Percentiles rank a stretch among this genome's conserved stretches.
These are phyloP conservation scores for Brachypalpus laphriformis DNA, from an alignment of 2,888 invertebrate genomes.

Conservation along the genomic window DNA sequence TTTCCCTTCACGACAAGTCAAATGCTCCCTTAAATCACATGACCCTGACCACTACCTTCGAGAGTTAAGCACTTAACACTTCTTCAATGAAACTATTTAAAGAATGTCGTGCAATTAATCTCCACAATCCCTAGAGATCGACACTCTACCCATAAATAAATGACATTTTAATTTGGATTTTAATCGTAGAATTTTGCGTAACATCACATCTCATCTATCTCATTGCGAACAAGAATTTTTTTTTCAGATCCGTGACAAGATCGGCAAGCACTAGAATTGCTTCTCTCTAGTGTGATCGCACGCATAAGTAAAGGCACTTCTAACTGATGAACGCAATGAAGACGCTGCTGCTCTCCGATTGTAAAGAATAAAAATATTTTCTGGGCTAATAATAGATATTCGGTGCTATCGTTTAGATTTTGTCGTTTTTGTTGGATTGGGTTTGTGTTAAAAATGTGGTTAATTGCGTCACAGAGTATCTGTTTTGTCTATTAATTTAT, in stretches of 20 bases:
- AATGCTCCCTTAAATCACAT: neutral
- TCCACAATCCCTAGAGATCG: conserved; percentile 14
- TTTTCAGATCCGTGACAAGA: conserved; percentile 2
- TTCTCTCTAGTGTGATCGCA: conserved; percentile 19
- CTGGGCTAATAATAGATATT: conserved; percentile 25
- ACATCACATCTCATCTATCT: neutral
- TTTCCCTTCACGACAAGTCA: neutral
- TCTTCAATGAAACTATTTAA: conserved; percentile 29
- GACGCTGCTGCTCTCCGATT: neutral
- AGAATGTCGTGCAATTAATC: conserved; percentile 49
- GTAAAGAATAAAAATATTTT: neutral
- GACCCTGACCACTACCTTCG: neutral
- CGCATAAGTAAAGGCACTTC: conserved; percentile 25
- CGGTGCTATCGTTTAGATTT: conserved; percentile 21
- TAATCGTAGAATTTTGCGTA: neutral
- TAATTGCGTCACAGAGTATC: conserved; percentile 41
- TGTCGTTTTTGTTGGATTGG: neutral
- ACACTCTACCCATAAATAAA: conserved; percentile 3
- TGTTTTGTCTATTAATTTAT: conserved; percentile 44
- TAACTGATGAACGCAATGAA: conserved; percentile 18
- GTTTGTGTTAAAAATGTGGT: conserved; percentile 19
- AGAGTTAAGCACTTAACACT: neutral
- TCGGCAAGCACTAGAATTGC: neutral
- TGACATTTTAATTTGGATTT: conserved; percentile 39
- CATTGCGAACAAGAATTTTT: conserved; percentile 30